Percentiles rank a stretch among this genome's conserved stretches.
phyloP scores from a whole-genome alignment of 2,888 invertebrate species.

The Euclidia mi region DNA sequence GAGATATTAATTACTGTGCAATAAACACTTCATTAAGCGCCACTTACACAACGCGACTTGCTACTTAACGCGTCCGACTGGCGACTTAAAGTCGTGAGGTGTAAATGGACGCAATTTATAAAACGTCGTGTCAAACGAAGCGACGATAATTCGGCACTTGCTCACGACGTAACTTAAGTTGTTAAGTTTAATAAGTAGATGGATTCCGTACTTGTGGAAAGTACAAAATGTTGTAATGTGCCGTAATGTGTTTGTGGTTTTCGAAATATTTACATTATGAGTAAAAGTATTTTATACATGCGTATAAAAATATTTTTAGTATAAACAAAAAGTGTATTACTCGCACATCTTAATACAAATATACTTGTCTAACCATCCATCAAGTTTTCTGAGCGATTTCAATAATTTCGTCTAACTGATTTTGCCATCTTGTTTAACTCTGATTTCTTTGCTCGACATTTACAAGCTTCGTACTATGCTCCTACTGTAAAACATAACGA shows the following conservation, averaged over 20 bases:
- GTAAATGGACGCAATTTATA: slow-evolving; percentile 81
- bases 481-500: no score
- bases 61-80: slow-evolving; percentile 51
- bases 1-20: slow-evolving; percentile 26
- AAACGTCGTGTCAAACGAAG: slow-evolving; percentile 72
- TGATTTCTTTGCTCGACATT: no score
- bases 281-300: slow-evolving; percentile 11
- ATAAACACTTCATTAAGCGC: slow-evolving; percentile 37
- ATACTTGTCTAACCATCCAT: no score
- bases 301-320: no score
- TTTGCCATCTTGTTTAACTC: neutral
- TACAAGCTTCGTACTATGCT: no score
- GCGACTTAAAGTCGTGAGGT: slow-evolving; percentile 71
- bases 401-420: slow-evolving; percentile 7
- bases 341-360: no score
- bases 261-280: slow-evolving; percentile 8
- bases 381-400: no score
- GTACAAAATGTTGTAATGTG: slow-evolving; percentile 18
- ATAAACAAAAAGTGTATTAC: no score
- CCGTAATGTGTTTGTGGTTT: slow-evolving; percentile 11
- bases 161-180: slow-evolving; percentile 32
- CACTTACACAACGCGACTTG: slow-evolving; percentile 45
- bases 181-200: slow-evolving; percentile 28
- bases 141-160: slow-evolving; percentile 54
- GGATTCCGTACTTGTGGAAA: slow-evolving; percentile 20